Percentiles rank a stretch among this genome's conserved stretches.
These are phyloP conservation scores for Lepisosteus oculatus DNA, from an alignment of 2,113 vertebrate species.

Conservation along the genomic window DNA sequence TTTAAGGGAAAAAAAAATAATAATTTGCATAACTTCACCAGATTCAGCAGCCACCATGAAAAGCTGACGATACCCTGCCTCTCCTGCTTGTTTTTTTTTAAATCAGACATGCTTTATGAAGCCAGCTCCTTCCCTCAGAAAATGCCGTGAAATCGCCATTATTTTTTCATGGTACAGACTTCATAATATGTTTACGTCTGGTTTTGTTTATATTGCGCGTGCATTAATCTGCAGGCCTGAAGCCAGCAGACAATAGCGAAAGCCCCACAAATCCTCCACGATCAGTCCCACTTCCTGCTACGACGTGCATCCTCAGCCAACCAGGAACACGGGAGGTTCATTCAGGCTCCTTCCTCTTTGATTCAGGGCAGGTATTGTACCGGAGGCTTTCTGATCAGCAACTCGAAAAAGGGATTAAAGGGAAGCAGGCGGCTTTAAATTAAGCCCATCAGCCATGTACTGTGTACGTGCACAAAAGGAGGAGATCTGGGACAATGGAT, in stretches of 20 bases:
- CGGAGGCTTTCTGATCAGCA: conserved; percentile 46
- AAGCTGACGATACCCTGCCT: conserved; percentile 13
- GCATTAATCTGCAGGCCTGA: conserved; percentile 60
- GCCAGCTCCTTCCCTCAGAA: conserved; percentile 28
- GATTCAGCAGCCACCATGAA: conserved; percentile 10
- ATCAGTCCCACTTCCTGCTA: conserved; percentile 27
- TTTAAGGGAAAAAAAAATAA: background rate
- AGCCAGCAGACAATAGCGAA: conserved; percentile 64
- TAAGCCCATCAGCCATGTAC: conserved; percentile 31
- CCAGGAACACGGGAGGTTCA: conserved; percentile 19
- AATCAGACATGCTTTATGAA: conserved; percentile 15
- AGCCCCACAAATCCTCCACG: conserved; percentile 51
- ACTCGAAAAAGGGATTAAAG: conserved; percentile 49
- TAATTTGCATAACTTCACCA: conserved; percentile 14
- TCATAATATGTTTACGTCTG: conserved; percentile 65
- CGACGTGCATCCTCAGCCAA: conserved; percentile 29
- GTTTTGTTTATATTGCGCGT: conserved; percentile 48
- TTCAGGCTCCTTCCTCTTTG: conserved; percentile 29
- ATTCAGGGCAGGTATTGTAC: conserved; percentile 42
- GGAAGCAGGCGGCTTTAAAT: conserved; percentile 25
- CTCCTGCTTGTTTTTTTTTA: conserved; percentile 6
- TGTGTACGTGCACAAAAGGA: conserved; percentile 25
- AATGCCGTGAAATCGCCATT: conserved; percentile 65
- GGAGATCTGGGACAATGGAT: too few species aligned
- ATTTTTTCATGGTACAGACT: conserved; percentile 54